These are phyloP conservation scores for Goniozus legneri DNA, from an alignment of 1,140 invertebrate species.

Conservation along the genomic window DNA sequence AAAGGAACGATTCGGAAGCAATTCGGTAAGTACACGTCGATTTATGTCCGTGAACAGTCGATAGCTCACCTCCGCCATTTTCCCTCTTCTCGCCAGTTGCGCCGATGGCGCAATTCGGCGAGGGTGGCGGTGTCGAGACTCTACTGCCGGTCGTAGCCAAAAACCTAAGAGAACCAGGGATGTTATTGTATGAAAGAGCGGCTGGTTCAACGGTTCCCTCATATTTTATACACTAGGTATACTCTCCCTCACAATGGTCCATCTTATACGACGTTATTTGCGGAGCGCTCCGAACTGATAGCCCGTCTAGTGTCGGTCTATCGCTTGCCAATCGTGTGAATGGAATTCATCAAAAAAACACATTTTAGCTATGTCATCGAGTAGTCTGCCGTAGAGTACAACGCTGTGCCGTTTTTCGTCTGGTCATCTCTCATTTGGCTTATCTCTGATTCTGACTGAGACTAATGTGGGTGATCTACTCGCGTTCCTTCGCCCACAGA, in stretches of 20 bases:
- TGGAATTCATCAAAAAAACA: too few species aligned
- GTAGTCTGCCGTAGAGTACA: not conserved
- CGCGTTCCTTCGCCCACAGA: slow-evolving; percentile 35
- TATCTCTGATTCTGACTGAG: slow-evolving; percentile 48
- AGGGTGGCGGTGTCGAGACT: not conserved
- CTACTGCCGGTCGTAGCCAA: too few species aligned
- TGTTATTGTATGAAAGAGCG: slow-evolving; percentile 36
- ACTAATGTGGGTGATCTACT: slow-evolving; percentile 42
- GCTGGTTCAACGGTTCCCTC: slow-evolving; percentile 15
- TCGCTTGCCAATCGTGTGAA: too few species aligned
- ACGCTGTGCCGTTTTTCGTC: slow-evolving; percentile 23
- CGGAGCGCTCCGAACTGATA: slow-evolving; percentile 31
- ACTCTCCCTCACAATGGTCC: slow-evolving; percentile 28
- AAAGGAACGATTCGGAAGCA: slow-evolving; percentile 47
- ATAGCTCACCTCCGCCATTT: slow-evolving; percentile 34
- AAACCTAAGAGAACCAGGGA: slow-evolving; percentile 26
- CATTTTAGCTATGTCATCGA: not conserved
- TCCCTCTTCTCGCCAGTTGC: slow-evolving; percentile 9
- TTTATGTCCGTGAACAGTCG: slow-evolving; percentile 43
- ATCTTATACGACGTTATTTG: slow-evolving; percentile 40
- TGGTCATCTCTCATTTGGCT: slow-evolving; percentile 35
- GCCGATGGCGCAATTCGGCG: slow-evolving; percentile 6
- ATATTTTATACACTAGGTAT: slow-evolving; percentile 39
- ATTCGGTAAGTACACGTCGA: slow-evolving; percentile 49
- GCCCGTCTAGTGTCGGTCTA: slow-evolving; percentile 19